phyloP scores from a whole-genome alignment of 2,888 invertebrate species.

The Congeria kusceri region DNA sequence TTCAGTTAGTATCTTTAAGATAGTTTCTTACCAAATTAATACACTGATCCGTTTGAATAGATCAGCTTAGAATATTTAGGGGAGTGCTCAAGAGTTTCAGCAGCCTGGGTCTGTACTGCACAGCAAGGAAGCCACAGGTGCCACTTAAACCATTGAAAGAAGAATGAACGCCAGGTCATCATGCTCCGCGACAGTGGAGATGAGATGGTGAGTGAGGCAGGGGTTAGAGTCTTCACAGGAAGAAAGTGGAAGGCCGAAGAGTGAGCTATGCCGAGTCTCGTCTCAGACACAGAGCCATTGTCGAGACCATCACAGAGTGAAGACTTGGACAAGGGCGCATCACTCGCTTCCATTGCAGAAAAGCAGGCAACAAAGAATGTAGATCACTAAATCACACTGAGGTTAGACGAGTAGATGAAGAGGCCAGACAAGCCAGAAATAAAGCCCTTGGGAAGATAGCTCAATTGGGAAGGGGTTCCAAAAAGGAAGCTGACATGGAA shows the following conservation, averaged over 20 bases:
- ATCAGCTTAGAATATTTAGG: too few species aligned
- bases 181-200: slow-evolving; percentile 20
- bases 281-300: slow-evolving; percentile 25
- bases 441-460: slow-evolving; percentile 19
- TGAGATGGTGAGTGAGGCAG: slow-evolving; percentile 25
- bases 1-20: too few species aligned
- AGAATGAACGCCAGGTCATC: slow-evolving; percentile 32
- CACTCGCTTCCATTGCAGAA: slow-evolving; percentile 15
- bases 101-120: slow-evolving; percentile 38
- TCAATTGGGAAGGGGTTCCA: slow-evolving; percentile 16
- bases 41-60: too few species aligned
- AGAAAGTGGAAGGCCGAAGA: slow-evolving; percentile 25
- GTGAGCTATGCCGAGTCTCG: slow-evolving; percentile 16
- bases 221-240: slow-evolving; percentile 19
- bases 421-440: not conserved
- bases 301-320: not conserved
- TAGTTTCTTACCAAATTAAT: too few species aligned
- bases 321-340: slow-evolving; percentile 2
- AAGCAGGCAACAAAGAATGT: slow-evolving; percentile 16
- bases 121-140: slow-evolving; percentile 35
- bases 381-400: too few species aligned
- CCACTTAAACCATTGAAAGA: slow-evolving; percentile 37
- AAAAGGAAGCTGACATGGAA: slow-evolving; percentile 12
- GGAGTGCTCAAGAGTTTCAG: slow-evolving; percentile 39
- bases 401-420: not conserved